Evolutionary conservation across 1,140 invertebrate genomes (phyloP), one percentile per base, ranked within the genome.

Genomic region (Calliphora vicina): DNA sequence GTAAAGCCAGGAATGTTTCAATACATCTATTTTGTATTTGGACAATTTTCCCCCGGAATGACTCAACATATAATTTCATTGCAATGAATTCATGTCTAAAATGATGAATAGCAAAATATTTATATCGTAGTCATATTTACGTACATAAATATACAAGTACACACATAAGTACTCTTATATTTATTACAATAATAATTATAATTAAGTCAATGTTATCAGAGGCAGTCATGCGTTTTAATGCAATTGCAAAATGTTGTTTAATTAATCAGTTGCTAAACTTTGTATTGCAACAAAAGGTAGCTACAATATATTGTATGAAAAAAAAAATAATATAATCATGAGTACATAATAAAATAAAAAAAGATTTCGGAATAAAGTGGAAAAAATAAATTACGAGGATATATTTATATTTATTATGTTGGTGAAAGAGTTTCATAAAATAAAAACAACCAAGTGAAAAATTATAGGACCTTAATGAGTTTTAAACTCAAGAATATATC

Each of bases 161-260:
- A 4, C 15, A 4, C 17, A 12, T 17, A 50, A 4, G 12, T n/a
- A 12, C 13, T 50, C 8, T 6, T 50, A 50, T 50, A 50, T 50
- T 1, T 50, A 73, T 10, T 15, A 23, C 71, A 72, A n/a, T 29
- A 74, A 74, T 6, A 74, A 74, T 74, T 74, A 74, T 74, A 74
- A 74, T 74, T 74, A 29, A 74, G 29, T 74, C 72, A 74, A 74
- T 74, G 72, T 74, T 74, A 74, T 74, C 72, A 29, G 26, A 74
- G 12, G 72, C 27, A 74, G 72, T 35, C 72, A 74, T 74, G 72
- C 72, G 72, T 74, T 74, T 27, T n/a, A 35, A 74, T 35, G 72
- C 27, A 74, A 29, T 74, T 74, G 26, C 72, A 74, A 35, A 35
- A 35, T 35, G 72, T 74, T 74, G 72, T 35, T 74, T 74, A 42